Evolutionary conservation across 37 sponge, comb jelly and placozoan genomes (phyloP), one percentile per base, ranked within the genome.

Genomic region (Oscarella lobularis): DNA sequence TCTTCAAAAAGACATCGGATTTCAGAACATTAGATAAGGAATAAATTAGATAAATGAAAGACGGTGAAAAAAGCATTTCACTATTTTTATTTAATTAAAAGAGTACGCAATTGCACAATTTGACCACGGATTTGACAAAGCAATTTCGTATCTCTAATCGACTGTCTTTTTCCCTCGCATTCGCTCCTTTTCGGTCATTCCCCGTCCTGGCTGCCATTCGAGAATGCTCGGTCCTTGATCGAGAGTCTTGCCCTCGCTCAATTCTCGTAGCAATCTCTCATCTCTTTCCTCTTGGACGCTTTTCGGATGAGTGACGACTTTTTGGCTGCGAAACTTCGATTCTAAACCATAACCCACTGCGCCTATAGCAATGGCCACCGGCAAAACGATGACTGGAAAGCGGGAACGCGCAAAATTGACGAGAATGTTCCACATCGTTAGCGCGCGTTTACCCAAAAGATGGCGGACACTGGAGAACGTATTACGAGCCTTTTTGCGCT

Each of bases 51-150:
- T n/a, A n/a, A n/a, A n/a, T n/a, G n/a, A n/a, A n/a, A n/a, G n/a
- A n/a, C n/a, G n/a, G n/a, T n/a, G n/a, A n/a, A n/a, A n/a, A n/a
- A n/a, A n/a, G n/a, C n/a, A n/a, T n/a, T n/a, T n/a, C n/a, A n/a
- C n/a, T n/a, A n/a, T n/a, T n/a, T n/a, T n/a, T n/a, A n/a, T 48
- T 48, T 48, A 48, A 48, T 48, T 48, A 48, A 48, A 20, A 48
- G 20, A 48, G 9, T 48, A 9, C 20, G 60, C 60, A 48, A 48
- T 48, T 48, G 60, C 60, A n/a, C n/a, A n/a, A n/a, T n/a, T n/a
- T n/a, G n/a, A n/a, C n/a, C n/a, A n/a, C n/a, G n/a, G n/a, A n/a
- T n/a, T n/a, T 48, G 60, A 9, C 20, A 20, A 48, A 48, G 60
- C 9, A 48, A 48, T 20, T 9, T 48, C 14, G 9, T 20, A 48